A percentile compares a stretch with the other conserved stretches of the same genome.
phyloP scores from a whole-genome alignment of 2,888 invertebrate genomes.

The Cartodere bifasciata region DNA sequence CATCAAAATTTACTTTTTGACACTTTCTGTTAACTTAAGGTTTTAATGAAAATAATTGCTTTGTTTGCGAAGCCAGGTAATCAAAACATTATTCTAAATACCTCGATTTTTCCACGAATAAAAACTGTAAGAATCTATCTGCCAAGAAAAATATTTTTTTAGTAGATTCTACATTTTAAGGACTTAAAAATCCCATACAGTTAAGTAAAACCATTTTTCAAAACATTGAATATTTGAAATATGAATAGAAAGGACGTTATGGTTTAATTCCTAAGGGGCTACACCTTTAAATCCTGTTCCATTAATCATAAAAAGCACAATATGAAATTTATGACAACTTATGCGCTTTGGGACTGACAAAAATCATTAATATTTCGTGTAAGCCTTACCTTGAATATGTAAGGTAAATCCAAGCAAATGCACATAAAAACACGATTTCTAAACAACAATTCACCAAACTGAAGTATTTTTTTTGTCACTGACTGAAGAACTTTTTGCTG shows the following conservation, averaged over 20 bases:
- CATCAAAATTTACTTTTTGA: slow-evolving; percentile 24
- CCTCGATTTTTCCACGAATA: neutral
- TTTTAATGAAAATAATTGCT: too few relatives aligned
- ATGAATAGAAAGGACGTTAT: too few relatives aligned
- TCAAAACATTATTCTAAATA: neutral
- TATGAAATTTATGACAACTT: slow-evolving; percentile 34
- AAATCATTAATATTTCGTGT: slow-evolving; percentile 42
- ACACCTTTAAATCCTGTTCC: slow-evolving; percentile 26
- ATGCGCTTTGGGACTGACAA: slow-evolving; percentile 32
- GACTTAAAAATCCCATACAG: too few relatives aligned
- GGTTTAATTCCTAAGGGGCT: slow-evolving; percentile 32
- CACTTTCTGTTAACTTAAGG: slow-evolving; percentile 19
- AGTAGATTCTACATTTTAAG: slow-evolving; percentile 33
- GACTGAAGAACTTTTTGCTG: too few relatives aligned
- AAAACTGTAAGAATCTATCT: slow-evolving; percentile 30
- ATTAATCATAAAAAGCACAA: slow-evolving; percentile 37
- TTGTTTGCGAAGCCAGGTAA: too few relatives aligned
- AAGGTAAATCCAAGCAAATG: too few relatives aligned
- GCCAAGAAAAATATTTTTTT: slow-evolving; percentile 24
- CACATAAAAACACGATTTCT: too few relatives aligned
- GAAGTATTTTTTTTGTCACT: too few relatives aligned
- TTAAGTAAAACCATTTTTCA: too few relatives aligned
- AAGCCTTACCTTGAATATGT: slow-evolving; percentile 34
- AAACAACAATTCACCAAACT: too few relatives aligned
- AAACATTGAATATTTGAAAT: too few relatives aligned